Conservation (phyloP, 2,888 invertebrate species). For the Mythimna albipuncta region DNA sequence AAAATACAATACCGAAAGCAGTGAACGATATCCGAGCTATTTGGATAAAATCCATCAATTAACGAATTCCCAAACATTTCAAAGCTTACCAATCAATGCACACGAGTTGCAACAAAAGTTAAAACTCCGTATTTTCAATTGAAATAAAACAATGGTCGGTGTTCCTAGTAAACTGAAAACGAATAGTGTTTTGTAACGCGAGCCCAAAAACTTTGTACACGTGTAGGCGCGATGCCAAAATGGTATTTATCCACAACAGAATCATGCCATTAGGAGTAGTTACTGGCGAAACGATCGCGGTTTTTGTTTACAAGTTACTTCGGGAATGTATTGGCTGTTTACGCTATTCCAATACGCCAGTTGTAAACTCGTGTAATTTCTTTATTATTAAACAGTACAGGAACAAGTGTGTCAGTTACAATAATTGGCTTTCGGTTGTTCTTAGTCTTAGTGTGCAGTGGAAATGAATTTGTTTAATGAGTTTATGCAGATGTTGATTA, state of each 20-base stretch:
- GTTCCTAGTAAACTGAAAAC: conserved; percentile 70
- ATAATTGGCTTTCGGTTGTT: neutral
- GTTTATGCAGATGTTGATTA: neutral
- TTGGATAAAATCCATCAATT: conserved; percentile 1
- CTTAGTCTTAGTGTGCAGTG: neutral
- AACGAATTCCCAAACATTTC: conserved; percentile 11
- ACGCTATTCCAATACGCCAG: conserved; percentile 30
- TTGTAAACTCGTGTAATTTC: conserved; percentile 42
- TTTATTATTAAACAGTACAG: conserved; percentile 30
- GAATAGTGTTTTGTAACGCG: conserved; percentile 76
- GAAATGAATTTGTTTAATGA: conserved; percentile 2
- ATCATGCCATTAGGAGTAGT: conserved; percentile 65
- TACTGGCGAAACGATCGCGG: conserved; percentile 57
- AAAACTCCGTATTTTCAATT: conserved; percentile 52
- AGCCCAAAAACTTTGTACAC: conserved; percentile 72
- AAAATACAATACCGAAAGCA: neutral
- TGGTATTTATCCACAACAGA: conserved; percentile 69
- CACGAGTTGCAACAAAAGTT: conserved; percentile 27
- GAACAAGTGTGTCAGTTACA: conserved; percentile 23
- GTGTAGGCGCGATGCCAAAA: conserved; percentile 78
- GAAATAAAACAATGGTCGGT: conserved; percentile 68
- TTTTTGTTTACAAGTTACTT: conserved; percentile 59
- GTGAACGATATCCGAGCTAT: neutral
- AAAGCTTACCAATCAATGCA: conserved; percentile 22
- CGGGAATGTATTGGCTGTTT: conserved; percentile 45